A percentile compares a stretch with the other conserved stretches of the same genome.
Evolutionary conservation across 2,113 vertebrate genomes (phyloP).

Genomic region (Laticauda colubrina): DNA sequence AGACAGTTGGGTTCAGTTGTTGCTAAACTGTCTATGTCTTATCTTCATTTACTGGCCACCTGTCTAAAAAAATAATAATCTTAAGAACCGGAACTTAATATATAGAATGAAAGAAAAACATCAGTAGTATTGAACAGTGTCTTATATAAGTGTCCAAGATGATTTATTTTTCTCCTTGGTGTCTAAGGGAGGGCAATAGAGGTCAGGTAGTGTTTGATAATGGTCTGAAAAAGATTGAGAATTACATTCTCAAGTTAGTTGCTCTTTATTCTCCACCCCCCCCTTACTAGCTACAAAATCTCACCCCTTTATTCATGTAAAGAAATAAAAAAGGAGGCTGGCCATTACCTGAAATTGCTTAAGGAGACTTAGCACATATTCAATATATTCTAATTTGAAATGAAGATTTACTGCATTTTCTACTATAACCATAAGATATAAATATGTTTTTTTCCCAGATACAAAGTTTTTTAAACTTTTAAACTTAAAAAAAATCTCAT

Average conservation of each 20-base stretch:
- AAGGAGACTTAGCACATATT: neutral
- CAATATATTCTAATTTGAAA: neutral
- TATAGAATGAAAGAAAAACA: slow-evolving; percentile 42
- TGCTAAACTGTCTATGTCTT: slow-evolving; percentile 33
- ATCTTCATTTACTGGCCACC: slow-evolving; percentile 30
- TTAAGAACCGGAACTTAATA: slow-evolving; percentile 36
- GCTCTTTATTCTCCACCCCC: neutral
- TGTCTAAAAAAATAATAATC: slow-evolving; percentile 35
- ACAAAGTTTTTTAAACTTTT: neutral
- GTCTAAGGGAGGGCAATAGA: slow-evolving; percentile 30
- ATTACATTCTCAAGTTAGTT: slow-evolving; percentile 11
- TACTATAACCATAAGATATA: neutral
- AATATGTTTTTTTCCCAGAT: neutral
- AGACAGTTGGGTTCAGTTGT: slow-evolving; percentile 8
- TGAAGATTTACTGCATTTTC: neutral
- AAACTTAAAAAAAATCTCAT: neutral
- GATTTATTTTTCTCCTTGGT: slow-evolving; percentile 16
- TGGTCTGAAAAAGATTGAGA: slow-evolving; percentile 18
- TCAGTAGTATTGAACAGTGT: slow-evolving; percentile 23
- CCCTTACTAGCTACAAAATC: slow-evolving; percentile 4
- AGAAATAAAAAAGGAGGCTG: neutral
- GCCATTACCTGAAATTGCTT: neutral
- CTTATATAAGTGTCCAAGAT: slow-evolving; percentile 29
- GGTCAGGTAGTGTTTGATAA: slow-evolving; percentile 23
- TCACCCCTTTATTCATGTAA: neutral